These are phyloP conservation scores for Caenorhabditis zanzibari DNA, from an alignment of 2,888 invertebrate genomes.

Conservation along the genomic window DNA sequence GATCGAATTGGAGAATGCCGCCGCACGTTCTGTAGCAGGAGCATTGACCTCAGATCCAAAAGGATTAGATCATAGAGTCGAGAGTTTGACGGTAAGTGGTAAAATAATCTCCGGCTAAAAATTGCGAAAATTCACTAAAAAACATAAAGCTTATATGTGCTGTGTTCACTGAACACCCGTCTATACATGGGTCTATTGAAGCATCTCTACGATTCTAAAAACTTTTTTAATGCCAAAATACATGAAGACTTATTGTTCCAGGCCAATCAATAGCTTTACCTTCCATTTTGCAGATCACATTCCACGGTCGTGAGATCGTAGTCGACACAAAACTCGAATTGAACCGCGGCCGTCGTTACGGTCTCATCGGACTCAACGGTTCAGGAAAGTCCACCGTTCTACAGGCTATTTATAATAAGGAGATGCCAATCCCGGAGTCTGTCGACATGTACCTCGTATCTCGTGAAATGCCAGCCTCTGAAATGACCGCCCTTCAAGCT, in stretches of 20 bases:
- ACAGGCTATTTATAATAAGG: conserved; percentile 92
- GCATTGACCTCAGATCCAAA: conserved; percentile 95
- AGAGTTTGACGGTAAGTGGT: conserved; percentile 70
- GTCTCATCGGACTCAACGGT: conserved; percentile 97
- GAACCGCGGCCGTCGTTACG: conserved; percentile 97
- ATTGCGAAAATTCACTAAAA: too few species aligned
- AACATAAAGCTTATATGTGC: too few species aligned
- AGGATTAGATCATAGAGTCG: conserved; percentile 96
- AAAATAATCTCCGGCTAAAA: too few species aligned
- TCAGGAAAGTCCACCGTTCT: conserved; percentile 96
- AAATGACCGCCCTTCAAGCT: conserved; percentile 93
- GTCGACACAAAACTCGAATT: conserved; percentile 96
- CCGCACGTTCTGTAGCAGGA: conserved; percentile 95
- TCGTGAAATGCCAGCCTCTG: conserved; percentile 98
- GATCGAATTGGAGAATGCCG: conserved; percentile 91
- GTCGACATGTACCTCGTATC: conserved; percentile 94
- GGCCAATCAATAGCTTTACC: too few species aligned
- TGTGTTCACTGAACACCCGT: too few species aligned
- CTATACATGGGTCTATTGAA: too few species aligned
- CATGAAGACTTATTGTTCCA: too few species aligned
- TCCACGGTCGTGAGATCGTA: conserved; percentile 96
- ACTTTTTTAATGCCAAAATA: too few species aligned
- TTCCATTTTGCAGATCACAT: conserved; percentile 90
- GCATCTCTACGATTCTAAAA: too few species aligned
- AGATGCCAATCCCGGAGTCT: conserved; percentile 96